Base-by-base conservation (phyloP, 2,797 vertebrate species). In the Sebastes goodei region DNA sequence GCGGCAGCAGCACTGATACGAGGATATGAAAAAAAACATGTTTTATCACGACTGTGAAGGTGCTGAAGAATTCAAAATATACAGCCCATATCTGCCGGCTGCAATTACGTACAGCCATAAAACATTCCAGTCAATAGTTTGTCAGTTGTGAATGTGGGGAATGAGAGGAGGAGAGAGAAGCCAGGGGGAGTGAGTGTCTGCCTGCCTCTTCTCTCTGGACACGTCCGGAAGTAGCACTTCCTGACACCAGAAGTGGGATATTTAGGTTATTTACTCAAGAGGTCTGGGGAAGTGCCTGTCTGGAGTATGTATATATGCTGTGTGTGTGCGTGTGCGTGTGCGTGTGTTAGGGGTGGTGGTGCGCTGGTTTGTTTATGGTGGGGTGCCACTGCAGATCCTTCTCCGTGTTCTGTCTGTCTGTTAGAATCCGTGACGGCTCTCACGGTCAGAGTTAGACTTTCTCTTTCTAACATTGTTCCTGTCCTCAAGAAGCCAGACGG, bases 241-340 rank as follows among this genome's bases (percentile, higher is more conserved):
- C 90, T 89, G 80, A 85, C 63, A 67, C 52, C 76, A 80, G 61
- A 46, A 86, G 81, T 74, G 71, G 82, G 76, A 86, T 85, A 88
- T 79, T 70, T 66, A 79, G 82, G 86, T 89, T 88, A 83, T 89
- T 88, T 86, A 87, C 82, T 87, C 78, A 87, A 88, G 84, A 81
- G 62, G 80, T 84, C 74, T 42, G 67, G 76, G 80, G 82, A 85
- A 71, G 79, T 84, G 61, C 10, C 35, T 59, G 79, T 75, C 59
- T 27, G 32, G 84, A 78, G 73, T 73, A 17, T 52, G 74, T 62
- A 33, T 63, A 21, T 74, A 46, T n/a, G 78, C 62, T 64, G 71
- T 65, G 55, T 27, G 55, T 53, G 27, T 81, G 74, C 61, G 71
- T 65, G 30, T 53, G 27, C 78, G 74, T 64, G 71, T 65, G 30